Evolutionary conservation across 35 echinoderm and acorn worm genomes (phyloP).

Genomic region (Ophioderma brevispina): DNA sequence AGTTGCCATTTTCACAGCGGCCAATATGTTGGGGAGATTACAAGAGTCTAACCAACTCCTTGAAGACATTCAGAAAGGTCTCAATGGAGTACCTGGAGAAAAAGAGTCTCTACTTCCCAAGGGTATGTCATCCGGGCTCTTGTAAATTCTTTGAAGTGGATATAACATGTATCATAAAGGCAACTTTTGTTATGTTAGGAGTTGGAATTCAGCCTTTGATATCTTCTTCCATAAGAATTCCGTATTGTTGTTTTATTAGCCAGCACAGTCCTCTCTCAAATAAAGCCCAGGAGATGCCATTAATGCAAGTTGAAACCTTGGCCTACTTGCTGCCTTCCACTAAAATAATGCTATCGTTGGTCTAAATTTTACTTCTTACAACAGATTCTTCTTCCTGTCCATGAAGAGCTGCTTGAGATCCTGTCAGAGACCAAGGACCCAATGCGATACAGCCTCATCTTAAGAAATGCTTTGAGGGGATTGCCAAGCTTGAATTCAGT

Average conservation of each 20-base stretch:
- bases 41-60: conserved; percentile 90
- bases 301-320: too few species aligned
- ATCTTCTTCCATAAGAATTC: too few species aligned
- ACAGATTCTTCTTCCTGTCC: conserved; percentile 98
- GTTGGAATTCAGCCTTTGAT: too few species aligned
- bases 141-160: too few species aligned
- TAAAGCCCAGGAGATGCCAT: too few species aligned
- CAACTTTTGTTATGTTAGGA: too few species aligned
- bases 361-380: conserved; percentile 15
- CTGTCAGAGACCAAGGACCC: conserved; percentile 99
- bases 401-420: conserved; percentile 98
- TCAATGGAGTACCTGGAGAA: conserved; percentile 98
- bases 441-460: conserved; percentile 91
- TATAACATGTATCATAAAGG: too few species aligned
- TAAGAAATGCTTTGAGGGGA: conserved; percentile 99
- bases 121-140: too few species aligned
- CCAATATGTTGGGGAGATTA: conserved; percentile 95
- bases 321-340: too few species aligned
- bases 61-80: conserved; percentile 98
- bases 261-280: too few species aligned
- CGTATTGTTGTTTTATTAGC: too few species aligned
- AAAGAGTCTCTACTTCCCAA: conserved; percentile 98
- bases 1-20: conserved; percentile 87
- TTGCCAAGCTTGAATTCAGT: conserved; percentile 91
- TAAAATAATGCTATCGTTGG: too few species aligned